These are phyloP conservation scores for Hoplostethus mediterraneus DNA, from an alignment of 2,797 vertebrate genomes.

Conservation along the genomic window DNA sequence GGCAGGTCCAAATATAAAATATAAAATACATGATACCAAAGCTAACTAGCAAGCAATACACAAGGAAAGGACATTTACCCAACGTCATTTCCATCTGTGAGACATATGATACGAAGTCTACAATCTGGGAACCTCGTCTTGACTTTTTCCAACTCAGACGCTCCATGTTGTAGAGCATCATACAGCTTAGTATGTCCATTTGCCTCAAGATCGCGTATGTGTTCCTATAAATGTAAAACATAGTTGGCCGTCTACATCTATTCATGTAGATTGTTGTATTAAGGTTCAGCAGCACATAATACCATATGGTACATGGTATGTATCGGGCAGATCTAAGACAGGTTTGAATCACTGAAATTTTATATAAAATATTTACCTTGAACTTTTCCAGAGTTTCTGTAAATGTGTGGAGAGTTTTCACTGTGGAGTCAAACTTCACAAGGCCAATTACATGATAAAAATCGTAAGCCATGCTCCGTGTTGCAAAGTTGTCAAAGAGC, in stretches of 20 bases:
- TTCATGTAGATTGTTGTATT: background rate
- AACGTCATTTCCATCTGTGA: constrained; percentile 75
- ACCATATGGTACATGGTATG: background rate
- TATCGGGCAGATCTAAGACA: too few relatives aligned
- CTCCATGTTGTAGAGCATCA: constrained; percentile 63
- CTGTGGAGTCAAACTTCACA: constrained; percentile 65
- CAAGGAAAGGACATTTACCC: constrained; percentile 53
- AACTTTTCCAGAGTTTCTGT: constrained; percentile 80
- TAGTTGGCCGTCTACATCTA: too few relatives aligned
- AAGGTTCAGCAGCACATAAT: background rate
- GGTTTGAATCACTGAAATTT: background rate
- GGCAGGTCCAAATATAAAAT: background rate
- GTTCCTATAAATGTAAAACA: constrained; percentile 40
- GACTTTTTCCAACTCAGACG: constrained; percentile 59
- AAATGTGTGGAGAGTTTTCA: constrained; percentile 73
- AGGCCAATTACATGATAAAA: constrained; percentile 76
- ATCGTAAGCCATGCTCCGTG: constrained; percentile 76
- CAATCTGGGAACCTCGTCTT: constrained; percentile 69
- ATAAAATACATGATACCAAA: background rate
- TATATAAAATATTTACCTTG: constrained; percentile 59
- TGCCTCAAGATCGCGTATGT: constrained; percentile 53
- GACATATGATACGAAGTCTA: constrained; percentile 71
- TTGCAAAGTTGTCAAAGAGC: constrained; percentile 76
- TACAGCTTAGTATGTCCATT: constrained; percentile 67
- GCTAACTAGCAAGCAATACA: background rate